A percentile compares a stretch with the other conserved stretches of the same genome.
These are phyloP conservation scores for Trinectes maculatus DNA, from an alignment of 2,113 vertebrate species.

Conservation along the genomic window DNA sequence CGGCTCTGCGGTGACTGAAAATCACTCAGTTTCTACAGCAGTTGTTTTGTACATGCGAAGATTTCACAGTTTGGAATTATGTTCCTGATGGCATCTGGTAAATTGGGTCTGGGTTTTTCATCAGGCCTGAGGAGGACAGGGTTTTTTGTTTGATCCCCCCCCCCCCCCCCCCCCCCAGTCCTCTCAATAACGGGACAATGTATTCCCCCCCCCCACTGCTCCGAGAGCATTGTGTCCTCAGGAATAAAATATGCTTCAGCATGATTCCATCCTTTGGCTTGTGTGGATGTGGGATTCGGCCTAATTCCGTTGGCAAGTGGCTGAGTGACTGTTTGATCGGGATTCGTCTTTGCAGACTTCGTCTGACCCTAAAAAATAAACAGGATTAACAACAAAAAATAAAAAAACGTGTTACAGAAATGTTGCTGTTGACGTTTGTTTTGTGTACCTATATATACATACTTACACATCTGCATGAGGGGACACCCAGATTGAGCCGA, in stretches of 20 bases:
- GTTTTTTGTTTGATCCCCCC: too few species aligned
- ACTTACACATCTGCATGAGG: too few species aligned
- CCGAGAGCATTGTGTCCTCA: neutral
- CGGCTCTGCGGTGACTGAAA: too few species aligned
- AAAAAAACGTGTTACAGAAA: too few species aligned
- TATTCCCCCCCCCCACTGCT: too few species aligned
- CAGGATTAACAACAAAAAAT: neutral
- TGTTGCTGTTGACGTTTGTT: too few species aligned
- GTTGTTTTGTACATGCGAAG: neutral
- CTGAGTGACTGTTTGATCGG: neutral
- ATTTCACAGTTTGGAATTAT: neutral
- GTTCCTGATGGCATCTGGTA: neutral
- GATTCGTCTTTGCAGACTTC: neutral
- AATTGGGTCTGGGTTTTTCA: too few species aligned
- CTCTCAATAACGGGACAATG: too few species aligned
- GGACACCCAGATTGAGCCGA: too few species aligned
- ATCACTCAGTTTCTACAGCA: neutral
- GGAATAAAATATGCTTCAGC: neutral
- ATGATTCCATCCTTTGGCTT: conserved; percentile 1
- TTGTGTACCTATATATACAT: too few species aligned
- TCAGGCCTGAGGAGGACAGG: too few species aligned
- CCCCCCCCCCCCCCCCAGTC: too few species aligned
- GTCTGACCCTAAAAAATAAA: neutral
- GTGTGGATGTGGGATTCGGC: neutral
- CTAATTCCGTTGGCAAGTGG: neutral